Conservation (phyloP, 53 echinoderm and acorn worm genomes). For the Hippasteria phrygiana region DNA sequence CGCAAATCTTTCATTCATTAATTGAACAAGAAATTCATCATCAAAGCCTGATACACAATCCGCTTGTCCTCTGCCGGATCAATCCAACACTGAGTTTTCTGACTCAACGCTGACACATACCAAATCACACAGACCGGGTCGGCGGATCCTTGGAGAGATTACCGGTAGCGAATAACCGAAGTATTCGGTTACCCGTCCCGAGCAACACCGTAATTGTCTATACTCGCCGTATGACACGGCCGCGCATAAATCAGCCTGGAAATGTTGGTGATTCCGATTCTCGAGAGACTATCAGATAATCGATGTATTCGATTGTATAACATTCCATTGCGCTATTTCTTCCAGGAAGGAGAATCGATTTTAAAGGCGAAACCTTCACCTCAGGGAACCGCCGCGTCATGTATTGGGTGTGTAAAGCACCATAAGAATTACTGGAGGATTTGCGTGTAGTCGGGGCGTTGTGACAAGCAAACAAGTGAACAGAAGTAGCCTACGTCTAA, state of each 20-base stretch:
- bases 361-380: no score
- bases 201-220: background rate
- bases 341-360: background rate
- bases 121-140: background rate
- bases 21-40: no score
- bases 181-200: slow-evolving; percentile 3
- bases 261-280: background rate
- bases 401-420: no score
- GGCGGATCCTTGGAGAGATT: slow-evolving; percentile 1
- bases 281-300: slow-evolving; percentile 13
- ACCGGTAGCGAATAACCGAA: slow-evolving; percentile 35
- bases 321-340: background rate
- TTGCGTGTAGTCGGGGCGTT: no score
- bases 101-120: slow-evolving; percentile 19
- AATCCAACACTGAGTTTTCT: background rate
- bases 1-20: background rate
- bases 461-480: no score
- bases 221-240: background rate
- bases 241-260: background rate
- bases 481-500: no score
- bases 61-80: background rate
- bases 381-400: no score
- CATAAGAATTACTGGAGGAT: no score
- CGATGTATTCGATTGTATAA: slow-evolving; percentile 34
- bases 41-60: background rate